Evolutionary conservation across 2,797 vertebrate species (phyloP), one percentile per base, ranked within the genome.

Genomic region (Cuniculus paca): DNA sequence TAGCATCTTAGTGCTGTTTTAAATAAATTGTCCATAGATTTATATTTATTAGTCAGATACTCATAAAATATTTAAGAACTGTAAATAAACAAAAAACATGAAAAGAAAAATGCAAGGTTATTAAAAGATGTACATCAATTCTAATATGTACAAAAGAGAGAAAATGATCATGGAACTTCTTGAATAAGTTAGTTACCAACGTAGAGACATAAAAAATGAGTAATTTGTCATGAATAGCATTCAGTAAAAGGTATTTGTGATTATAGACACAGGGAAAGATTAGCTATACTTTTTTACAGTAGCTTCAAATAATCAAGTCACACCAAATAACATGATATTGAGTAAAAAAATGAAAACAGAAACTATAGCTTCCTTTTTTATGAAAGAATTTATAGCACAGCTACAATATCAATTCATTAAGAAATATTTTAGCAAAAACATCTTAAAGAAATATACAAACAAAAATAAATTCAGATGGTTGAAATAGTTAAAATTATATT

Each of bases 121-220:
- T 45, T 24, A 79, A 95, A 93, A 90, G 6, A 90, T 94, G 1
- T 77, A 77, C 42, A 19, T 80, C 39, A 85, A 39, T 9, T 3
- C 42, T 36, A 91, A 61, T 63, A 56, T 74, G 17, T 61, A 65
- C 91, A 1, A 36, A 74, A 63, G 12, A 80, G 91, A 48, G 52
- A 95, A 88, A 93, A 81, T 48, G 0, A n/a, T 0, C 24, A 81
- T 52, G 56, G 68, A 7, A 56, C 13, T 72, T 68, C 52, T 82
- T 95, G 10, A 72, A 91, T 83, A 63, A 80, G 6, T 60, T 52
- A 63, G 16, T 87, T 92, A 89, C 39, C 36, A 84, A 28, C 12
- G 2, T 48, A 89, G n/a, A 48, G 94, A 19, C 13, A 85, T 12
- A 97, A 95, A 68, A 79, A 72, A 85, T 92, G 12, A 81, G 86